phyloP scores from a whole-genome alignment of 2,797 vertebrate genomes.

The Manis crassicaudata region DNA sequence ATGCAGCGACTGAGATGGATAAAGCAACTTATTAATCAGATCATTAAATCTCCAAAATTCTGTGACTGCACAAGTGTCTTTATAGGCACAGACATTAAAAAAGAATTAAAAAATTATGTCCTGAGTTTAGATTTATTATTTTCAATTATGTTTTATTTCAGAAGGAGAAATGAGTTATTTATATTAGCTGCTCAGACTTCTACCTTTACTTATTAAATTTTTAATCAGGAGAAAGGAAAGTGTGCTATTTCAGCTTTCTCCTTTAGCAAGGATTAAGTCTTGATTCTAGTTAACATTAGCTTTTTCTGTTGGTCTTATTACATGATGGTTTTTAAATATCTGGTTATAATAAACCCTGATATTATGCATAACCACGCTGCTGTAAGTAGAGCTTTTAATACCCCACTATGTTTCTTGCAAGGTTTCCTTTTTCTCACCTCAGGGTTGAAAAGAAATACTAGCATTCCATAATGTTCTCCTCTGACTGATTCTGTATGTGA shows the following conservation, averaged over 20 bases:
- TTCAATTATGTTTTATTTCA: constrained; percentile 57
- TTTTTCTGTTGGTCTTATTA: constrained; percentile 43
- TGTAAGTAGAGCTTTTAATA: constrained; percentile 54
- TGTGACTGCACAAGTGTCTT: constrained; percentile 4
- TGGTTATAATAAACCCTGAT: constrained; percentile 41
- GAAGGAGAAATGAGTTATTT: constrained; percentile 52
- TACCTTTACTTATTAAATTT: constrained; percentile 53
- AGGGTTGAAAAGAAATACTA: constrained; percentile 27
- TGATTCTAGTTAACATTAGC: constrained; percentile 37
- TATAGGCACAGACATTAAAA: constrained; percentile 52
- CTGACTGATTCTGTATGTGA: not conserved
- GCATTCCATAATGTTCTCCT: constrained; percentile 31
- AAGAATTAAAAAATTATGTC: constrained; percentile 48
- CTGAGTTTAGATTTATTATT: constrained; percentile 43
- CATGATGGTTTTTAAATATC: constrained; percentile 36
- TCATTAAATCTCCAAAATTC: constrained; percentile 48
- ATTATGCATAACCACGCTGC: constrained; percentile 4
- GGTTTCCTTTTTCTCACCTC: constrained; percentile 33
- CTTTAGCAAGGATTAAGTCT: constrained; percentile 10
- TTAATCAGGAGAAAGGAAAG: constrained; percentile 50
- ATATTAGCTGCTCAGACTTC: not conserved
- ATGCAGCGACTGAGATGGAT: not conserved
- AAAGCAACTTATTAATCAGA: constrained; percentile 45
- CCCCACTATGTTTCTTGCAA: not conserved
- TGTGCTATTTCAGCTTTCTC: constrained; percentile 50